Conservation (phyloP, 1,140 invertebrate genomes). For the Scaptomyza hsui region DNA sequence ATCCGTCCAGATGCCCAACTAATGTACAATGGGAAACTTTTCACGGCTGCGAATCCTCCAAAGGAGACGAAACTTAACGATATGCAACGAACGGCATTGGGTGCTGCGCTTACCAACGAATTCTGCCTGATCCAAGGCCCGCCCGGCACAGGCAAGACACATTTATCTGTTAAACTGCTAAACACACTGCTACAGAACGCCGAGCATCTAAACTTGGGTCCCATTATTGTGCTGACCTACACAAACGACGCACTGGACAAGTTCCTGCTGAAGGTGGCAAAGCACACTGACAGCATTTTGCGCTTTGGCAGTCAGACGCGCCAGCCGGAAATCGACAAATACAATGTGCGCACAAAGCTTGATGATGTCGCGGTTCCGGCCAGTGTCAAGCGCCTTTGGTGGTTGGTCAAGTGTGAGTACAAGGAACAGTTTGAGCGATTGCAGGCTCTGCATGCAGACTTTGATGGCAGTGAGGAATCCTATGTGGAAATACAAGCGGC, state of each 20-base stretch:
- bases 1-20: constrained; percentile 19
- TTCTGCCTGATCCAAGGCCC: constrained; percentile 91
- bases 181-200: constrained; percentile 86
- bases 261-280: constrained; percentile 90
- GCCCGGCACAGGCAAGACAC: constrained; percentile 93
- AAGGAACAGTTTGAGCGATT: constrained; percentile 67
- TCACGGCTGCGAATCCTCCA: constrained; percentile 11
- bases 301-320: constrained; percentile 89
- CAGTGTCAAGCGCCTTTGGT: constrained; percentile 65
- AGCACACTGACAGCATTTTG: constrained; percentile 86
- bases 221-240: constrained; percentile 92
- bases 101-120: constrained; percentile 86
- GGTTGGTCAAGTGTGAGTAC: constrained; percentile 70
- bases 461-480: constrained; percentile 72
- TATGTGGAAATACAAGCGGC: constrained; percentile 75
- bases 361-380: constrained; percentile 29
- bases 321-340: constrained; percentile 50
- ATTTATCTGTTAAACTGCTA: constrained; percentile 88
- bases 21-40: constrained; percentile 28
- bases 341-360: constrained; percentile 41
- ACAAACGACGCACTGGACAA: constrained; percentile 96
- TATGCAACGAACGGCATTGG: constrained; percentile 86
- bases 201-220: constrained; percentile 56
- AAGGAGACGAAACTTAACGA: constrained; percentile 58
- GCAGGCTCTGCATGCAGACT: constrained; percentile 63